Percentiles rank a stretch among this genome's conserved stretches.
These are phyloP conservation scores for Oxystoma pomonae DNA, from an alignment of 2,888 invertebrate genomes.

Conservation along the genomic window DNA sequence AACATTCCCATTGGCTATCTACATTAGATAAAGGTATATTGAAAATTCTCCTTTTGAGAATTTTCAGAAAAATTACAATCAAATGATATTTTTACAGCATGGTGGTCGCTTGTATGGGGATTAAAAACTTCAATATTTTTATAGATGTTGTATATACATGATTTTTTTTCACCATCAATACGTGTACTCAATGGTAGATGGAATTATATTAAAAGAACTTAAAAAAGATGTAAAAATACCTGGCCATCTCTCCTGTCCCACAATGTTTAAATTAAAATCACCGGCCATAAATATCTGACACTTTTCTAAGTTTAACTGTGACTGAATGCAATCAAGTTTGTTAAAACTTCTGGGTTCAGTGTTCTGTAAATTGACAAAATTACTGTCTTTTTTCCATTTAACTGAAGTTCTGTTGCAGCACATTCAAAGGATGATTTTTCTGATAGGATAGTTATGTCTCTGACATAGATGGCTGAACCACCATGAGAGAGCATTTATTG, in stretches of 20 bases:
- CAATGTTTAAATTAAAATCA: background rate
- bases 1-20: background rate
- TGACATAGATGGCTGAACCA: background rate
- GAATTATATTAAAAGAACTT: background rate
- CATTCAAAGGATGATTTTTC: background rate
- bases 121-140: background rate
- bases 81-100: background rate
- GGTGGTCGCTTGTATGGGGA: background rate
- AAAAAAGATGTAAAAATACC: background rate
- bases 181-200: background rate
- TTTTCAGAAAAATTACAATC: background rate
- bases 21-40: background rate
- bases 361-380: background rate
- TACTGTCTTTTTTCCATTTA: background rate
- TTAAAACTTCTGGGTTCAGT: background rate
- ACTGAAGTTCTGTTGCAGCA: no score
- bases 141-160: background rate
- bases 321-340: background rate
- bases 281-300: background rate
- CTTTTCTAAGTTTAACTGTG: background rate
- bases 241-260: background rate
- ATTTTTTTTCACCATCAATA: background rate
- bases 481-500: background rate
- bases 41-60: background rate
- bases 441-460: background rate